phyloP scores from a whole-genome alignment of 1,140 invertebrate genomes.

The Drosophila novamexicana region DNA sequence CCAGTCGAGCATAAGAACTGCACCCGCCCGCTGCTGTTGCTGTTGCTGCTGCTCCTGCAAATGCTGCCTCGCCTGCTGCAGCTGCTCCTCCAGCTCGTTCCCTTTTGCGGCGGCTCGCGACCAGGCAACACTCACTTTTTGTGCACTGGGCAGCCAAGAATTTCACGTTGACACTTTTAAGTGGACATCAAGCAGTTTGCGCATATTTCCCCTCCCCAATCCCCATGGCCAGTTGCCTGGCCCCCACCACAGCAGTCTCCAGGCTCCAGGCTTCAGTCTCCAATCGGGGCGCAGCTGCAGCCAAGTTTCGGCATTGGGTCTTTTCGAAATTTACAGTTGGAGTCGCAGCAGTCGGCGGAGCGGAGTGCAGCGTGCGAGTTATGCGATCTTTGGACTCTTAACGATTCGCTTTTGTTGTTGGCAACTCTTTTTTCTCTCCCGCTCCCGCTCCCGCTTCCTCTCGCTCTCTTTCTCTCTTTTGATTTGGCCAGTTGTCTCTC shows the following conservation, averaged over 20 bases:
- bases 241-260: background rate
- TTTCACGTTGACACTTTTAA: conserved; percentile 83
- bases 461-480: conserved; percentile 24
- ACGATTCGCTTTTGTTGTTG: conserved; percentile 71
- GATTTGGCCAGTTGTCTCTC: conserved; percentile 60
- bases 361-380: conserved; percentile 58
- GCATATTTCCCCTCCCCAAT: conserved; percentile 56
- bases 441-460: background rate
- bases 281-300: conserved; percentile 26
- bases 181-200: conserved; percentile 82
- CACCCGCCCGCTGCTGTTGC: background rate
- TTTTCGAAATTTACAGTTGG: conserved; percentile 74
- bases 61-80: no score
- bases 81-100: conserved; percentile 2
- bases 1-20: conserved; percentile 22
- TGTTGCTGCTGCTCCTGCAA: background rate
- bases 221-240: background rate
- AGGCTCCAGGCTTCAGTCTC: no score
- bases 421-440: conserved; percentile 20
- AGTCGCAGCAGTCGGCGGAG: conserved; percentile 18
- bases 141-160: conserved; percentile 66
- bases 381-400: conserved; percentile 81
- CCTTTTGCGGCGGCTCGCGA: conserved; percentile 52
- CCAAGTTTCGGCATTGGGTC: conserved; percentile 39
- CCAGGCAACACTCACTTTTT: conserved; percentile 66